phyloP scores from a whole-genome alignment of 2,797 vertebrate species.

The Tragopan temminckii region DNA sequence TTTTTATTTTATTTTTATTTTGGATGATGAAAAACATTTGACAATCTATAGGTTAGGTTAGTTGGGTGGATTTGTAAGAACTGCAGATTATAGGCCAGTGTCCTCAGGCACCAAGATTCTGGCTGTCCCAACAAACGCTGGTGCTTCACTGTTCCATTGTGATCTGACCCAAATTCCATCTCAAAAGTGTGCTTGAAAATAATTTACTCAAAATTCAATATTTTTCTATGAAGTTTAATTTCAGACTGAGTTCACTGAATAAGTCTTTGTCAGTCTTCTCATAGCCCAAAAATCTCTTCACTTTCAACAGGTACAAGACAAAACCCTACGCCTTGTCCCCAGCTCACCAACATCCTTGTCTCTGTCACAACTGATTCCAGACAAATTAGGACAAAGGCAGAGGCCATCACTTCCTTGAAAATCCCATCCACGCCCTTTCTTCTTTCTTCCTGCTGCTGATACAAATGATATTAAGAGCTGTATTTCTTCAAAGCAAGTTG shows the following conservation, averaged over 20 bases:
- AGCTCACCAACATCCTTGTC: neutral
- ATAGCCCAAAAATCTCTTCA: neutral
- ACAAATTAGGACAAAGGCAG: neutral
- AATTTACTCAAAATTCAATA: neutral
- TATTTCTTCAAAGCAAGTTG: neutral
- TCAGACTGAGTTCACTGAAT: neutral
- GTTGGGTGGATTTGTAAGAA: neutral
- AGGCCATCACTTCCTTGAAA: neutral
- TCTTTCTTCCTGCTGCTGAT: neutral
- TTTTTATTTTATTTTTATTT: rapidly evolving
- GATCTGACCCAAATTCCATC: neutral
- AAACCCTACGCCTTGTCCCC: neutral
- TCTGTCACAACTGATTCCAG: neutral
- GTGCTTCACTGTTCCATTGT: neutral
- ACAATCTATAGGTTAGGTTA: neutral
- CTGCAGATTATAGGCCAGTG: neutral
- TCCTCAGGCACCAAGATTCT: neutral
- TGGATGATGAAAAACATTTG: neutral
- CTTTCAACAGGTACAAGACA: neutral
- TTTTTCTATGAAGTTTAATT: neutral
- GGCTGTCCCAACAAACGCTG: neutral
- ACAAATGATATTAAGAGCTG: neutral
- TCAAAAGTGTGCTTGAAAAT: neutral
- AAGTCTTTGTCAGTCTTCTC: neutral
- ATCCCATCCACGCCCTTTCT: neutral